phyloP scores from a whole-genome alignment of 2,113 vertebrate species.

The Ciconia boyciana region DNA sequence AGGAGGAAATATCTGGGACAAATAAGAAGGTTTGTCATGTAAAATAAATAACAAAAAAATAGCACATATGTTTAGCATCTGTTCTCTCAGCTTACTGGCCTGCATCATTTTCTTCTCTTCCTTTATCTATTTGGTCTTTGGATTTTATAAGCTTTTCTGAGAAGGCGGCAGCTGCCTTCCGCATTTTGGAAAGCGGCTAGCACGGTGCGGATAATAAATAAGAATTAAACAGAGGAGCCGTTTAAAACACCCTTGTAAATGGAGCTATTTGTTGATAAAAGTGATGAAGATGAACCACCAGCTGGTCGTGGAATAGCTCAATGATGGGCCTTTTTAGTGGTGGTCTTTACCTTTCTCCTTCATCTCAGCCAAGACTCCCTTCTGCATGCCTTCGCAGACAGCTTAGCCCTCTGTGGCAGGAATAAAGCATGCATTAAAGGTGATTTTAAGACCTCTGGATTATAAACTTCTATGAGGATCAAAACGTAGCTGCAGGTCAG shows the following conservation, averaged over 20 bases:
- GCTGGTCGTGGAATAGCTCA: not conserved
- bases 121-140: not conserved
- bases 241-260: not conserved
- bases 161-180: not conserved
- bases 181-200: not conserved
- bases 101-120: not conserved
- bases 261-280: not conserved
- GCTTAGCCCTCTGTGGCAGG: not conserved
- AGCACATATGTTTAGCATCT: not conserved
- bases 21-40: not conserved
- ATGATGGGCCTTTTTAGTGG: not conserved
- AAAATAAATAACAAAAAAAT: not conserved
- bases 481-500: not conserved
- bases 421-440: not conserved
- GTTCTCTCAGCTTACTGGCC: not conserved
- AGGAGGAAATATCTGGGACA: not conserved
- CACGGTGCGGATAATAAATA: not conserved
- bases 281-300: not conserved
- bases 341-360: not conserved
- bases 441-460: not conserved
- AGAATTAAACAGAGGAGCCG: not conserved
- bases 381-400: not conserved
- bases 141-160: not conserved
- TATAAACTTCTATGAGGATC: not conserved
- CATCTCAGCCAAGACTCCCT: not conserved